A percentile compares a stretch with the other conserved stretches of the same genome.
Conservation (phyloP, 2,113 vertebrate species). For the Microcebus murinus region DNA sequence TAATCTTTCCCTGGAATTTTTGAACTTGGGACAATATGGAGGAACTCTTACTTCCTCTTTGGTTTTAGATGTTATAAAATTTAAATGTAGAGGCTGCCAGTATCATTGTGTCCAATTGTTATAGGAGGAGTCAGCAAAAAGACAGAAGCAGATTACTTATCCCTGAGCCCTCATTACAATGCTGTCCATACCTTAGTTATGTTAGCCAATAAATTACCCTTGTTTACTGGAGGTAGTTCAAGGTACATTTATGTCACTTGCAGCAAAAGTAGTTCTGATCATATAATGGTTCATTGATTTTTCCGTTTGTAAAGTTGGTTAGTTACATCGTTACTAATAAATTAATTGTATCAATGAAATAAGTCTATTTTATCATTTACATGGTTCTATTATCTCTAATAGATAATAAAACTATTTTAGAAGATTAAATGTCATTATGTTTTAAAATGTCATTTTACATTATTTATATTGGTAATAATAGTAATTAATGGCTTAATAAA, state of each 20-base stretch:
- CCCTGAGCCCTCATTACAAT: not conserved
- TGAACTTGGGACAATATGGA: not conserved
- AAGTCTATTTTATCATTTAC: not conserved
- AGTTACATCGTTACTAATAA: not conserved
- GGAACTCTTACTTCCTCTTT: not conserved
- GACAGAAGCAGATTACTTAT: not conserved
- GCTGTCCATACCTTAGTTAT: not conserved
- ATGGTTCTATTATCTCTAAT: not conserved
- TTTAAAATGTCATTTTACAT: conserved; percentile 34
- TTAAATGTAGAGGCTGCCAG: not conserved
- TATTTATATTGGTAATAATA: conserved; percentile 29
- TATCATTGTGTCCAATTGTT: not conserved
- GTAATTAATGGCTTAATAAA: conserved; percentile 18
- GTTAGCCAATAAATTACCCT: not conserved
- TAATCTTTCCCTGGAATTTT: not conserved
- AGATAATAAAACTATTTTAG: conserved; percentile 10
- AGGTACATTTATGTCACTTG: not conserved
- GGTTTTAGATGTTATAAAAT: not conserved
- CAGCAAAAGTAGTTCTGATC: not conserved
- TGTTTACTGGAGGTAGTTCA: not conserved
- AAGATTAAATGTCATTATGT: conserved; percentile 1
- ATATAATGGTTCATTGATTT: conserved; percentile 10
- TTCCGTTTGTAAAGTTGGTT: conserved; percentile 33
- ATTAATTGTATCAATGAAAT: conserved; percentile 15
- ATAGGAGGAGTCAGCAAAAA: not conserved